Evolutionary conservation across 1,140 invertebrate genomes (phyloP).

Genomic region (Nasonia longicornis): DNA sequence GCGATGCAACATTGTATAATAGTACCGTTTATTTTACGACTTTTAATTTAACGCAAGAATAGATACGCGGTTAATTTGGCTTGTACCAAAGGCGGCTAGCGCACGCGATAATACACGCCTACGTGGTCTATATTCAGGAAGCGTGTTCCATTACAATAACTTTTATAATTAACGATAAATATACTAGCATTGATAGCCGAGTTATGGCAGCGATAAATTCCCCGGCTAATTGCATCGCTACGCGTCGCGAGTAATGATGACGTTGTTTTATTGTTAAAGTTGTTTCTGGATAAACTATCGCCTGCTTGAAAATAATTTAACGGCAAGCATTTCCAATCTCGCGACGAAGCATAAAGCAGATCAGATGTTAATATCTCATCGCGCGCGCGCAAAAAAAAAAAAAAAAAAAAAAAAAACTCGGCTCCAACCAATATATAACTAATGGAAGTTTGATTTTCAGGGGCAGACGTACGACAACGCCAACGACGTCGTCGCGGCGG

Average conservation of each 20-base stretch:
- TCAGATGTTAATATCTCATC: too few species aligned
- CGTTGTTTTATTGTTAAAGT: background rate
- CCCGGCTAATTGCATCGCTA: background rate
- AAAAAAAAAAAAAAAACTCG: background rate
- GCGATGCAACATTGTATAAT: background rate
- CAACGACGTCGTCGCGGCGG: background rate
- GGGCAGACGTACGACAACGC: background rate
- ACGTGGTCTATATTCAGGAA: background rate
- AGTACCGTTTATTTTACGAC: background rate
- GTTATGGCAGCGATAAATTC: background rate
- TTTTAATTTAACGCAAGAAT: constrained; percentile 4
- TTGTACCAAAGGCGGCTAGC: background rate
- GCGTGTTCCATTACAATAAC: background rate
- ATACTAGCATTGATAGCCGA: background rate
- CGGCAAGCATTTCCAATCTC: too few species aligned
- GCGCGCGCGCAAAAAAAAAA: too few species aligned
- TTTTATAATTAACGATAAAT: background rate
- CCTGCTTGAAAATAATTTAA: too few species aligned
- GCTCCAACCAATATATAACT: constrained; percentile 16
- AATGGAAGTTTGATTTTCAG: constrained; percentile 45
- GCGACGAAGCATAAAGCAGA: too few species aligned
- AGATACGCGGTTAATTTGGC: background rate
- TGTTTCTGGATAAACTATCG: background rate
- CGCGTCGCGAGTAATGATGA: background rate
- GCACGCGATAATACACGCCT: background rate